Conservation (phyloP, 2,797 vertebrate genomes). For the Mus minutoides region DNA sequence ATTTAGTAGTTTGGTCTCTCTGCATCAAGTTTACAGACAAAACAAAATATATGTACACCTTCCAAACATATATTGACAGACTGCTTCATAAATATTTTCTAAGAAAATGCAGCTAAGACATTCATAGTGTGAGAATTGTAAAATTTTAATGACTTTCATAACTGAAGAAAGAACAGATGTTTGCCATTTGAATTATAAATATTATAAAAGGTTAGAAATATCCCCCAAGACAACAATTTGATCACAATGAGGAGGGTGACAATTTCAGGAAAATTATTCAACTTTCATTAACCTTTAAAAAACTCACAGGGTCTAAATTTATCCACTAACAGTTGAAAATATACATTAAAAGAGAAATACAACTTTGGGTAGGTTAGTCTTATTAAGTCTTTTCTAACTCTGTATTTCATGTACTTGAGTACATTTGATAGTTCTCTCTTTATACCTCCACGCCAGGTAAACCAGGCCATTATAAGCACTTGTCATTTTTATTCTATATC, state of each 20-base stretch:
- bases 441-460: not conserved
- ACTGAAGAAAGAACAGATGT: conserved; percentile 49
- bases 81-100: conserved; percentile 51
- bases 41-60: not conserved
- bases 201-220: conserved; percentile 35
- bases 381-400: not conserved
- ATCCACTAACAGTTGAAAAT: not conserved
- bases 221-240: conserved; percentile 2
- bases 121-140: conserved; percentile 60
- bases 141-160: conserved; percentile 72
- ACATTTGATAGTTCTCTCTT: not conserved
- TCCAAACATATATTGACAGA: conserved; percentile 55
- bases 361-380: not conserved
- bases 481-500: conserved; percentile 64
- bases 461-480: conserved; percentile 32
- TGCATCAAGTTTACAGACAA: not conserved
- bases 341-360: not conserved
- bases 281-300: not conserved
- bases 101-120: conserved; percentile 58
- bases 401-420: not conserved
- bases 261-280: not conserved
- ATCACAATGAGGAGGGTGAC: not conserved
- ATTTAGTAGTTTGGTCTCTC: conserved; percentile 32
- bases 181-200: conserved; percentile 57
- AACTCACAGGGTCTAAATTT: not conserved